These are phyloP conservation scores for Sardina pilchardus DNA, from an alignment of 2,113 vertebrate species.

Conservation along the genomic window DNA sequence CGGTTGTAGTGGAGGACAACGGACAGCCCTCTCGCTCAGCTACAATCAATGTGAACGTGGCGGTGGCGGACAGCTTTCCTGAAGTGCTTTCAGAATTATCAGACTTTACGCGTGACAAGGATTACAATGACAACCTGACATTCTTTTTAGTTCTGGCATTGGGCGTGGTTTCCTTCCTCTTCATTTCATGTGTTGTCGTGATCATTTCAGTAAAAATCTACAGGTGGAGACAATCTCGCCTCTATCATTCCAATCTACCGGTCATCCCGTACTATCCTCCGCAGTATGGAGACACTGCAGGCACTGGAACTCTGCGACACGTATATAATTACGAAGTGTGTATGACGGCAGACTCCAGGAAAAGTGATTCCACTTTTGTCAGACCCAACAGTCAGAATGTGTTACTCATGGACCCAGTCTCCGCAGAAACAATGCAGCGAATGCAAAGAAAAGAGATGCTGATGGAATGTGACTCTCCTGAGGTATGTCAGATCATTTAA, in stretches of 20 bases:
- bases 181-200: constrained; percentile 64
- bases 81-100: constrained; percentile 70
- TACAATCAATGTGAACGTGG: constrained; percentile 68
- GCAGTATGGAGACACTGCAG: constrained; percentile 61
- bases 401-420: constrained; percentile 35
- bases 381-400: constrained; percentile 26
- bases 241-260: constrained; percentile 45
- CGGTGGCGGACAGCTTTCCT: constrained; percentile 72
- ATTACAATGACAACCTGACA: constrained; percentile 63
- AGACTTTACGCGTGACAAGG: constrained; percentile 55
- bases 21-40: constrained; percentile 71
- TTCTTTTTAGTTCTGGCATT: constrained; percentile 71
- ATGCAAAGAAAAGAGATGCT: constrained; percentile 24
- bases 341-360: constrained; percentile 70
- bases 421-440: constrained; percentile 32
- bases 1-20: constrained; percentile 74
- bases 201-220: constrained; percentile 73
- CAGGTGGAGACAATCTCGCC: constrained; percentile 65
- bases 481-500: neutral
- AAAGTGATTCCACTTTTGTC: constrained; percentile 49
- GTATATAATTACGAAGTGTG: constrained; percentile 70
- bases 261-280: constrained; percentile 69
- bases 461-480: constrained; percentile 20
- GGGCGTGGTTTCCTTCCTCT: constrained; percentile 69
- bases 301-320: constrained; percentile 65